Conservation (phyloP, 1,140 invertebrate genomes). For the Camponotus pennsylvanicus region DNA sequence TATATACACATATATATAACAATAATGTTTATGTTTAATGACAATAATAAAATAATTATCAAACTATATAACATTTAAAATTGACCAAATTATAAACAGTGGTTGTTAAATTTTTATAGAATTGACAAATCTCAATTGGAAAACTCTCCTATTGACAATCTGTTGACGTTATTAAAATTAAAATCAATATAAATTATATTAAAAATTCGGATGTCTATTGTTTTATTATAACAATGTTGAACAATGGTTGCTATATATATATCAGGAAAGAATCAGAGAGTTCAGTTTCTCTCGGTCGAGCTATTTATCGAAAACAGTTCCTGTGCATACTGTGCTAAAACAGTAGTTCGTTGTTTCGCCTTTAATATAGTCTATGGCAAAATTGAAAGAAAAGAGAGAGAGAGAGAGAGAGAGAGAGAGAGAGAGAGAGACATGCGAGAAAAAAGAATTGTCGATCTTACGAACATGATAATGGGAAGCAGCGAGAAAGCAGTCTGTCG, state of each 20-base stretch:
- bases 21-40: not conserved
- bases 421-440: not conserved
- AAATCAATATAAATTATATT: constrained; percentile 39
- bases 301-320: constrained; percentile 43
- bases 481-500: not conserved
- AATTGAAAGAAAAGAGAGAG: not conserved
- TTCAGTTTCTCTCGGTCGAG: constrained; percentile 7
- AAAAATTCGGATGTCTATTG: constrained; percentile 33
- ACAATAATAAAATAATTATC: constrained; percentile 11
- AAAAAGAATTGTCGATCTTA: constrained; percentile 27
- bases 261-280: not conserved
- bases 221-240: constrained; percentile 13
- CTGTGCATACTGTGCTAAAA: constrained; percentile 3
- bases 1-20: not conserved
- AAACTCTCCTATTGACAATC: constrained; percentile 1
- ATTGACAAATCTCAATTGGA: not conserved
- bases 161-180: constrained; percentile 24
- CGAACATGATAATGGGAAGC: constrained; percentile 39
- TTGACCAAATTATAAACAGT: constrained; percentile 16
- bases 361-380: constrained; percentile 13
- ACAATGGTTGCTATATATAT: constrained; percentile 22
- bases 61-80: not conserved
- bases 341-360: not conserved
- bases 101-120: constrained; percentile 9
- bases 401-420: not conserved